phyloP scores from a whole-genome alignment of 1,140 invertebrate genomes.

The Chrysoperla carnea region DNA sequence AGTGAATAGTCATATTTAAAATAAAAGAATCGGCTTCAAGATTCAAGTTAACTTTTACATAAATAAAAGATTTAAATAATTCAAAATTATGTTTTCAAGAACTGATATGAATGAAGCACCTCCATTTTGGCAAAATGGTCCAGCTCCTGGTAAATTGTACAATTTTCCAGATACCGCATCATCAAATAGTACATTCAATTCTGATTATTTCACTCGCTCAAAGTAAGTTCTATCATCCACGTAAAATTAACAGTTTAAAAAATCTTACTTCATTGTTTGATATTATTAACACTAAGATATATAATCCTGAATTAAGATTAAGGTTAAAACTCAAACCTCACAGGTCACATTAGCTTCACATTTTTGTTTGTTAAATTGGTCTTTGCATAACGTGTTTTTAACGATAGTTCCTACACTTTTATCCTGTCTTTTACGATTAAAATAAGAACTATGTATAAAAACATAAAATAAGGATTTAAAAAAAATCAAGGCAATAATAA shows the following conservation, averaged over 20 bases:
- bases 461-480: too few relatives aligned
- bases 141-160: slow-evolving; percentile 45
- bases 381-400: too few relatives aligned
- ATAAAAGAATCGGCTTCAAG: too few relatives aligned
- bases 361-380: not conserved
- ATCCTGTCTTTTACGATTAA: too few relatives aligned
- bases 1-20: too few relatives aligned
- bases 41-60: too few relatives aligned
- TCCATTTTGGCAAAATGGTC: slow-evolving; percentile 53
- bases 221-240: slow-evolving; percentile 35
- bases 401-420: too few relatives aligned
- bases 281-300: not conserved
- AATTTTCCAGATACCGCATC: slow-evolving; percentile 38
- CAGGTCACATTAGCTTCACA: too few relatives aligned
- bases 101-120: slow-evolving; percentile 11
- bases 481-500: too few relatives aligned
- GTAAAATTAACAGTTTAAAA: not conserved
- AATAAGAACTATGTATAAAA: too few relatives aligned
- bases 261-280: not conserved
- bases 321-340: too few relatives aligned
- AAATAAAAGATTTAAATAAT: too few relatives aligned
- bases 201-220: slow-evolving; percentile 30
- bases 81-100: slow-evolving; percentile 1
- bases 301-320: not conserved
- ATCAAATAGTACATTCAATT: slow-evolving; percentile 19